These are phyloP conservation scores for Aphelocoma californica DNA, from an alignment of 2,797 vertebrate genomes.

Conservation along the genomic window DNA sequence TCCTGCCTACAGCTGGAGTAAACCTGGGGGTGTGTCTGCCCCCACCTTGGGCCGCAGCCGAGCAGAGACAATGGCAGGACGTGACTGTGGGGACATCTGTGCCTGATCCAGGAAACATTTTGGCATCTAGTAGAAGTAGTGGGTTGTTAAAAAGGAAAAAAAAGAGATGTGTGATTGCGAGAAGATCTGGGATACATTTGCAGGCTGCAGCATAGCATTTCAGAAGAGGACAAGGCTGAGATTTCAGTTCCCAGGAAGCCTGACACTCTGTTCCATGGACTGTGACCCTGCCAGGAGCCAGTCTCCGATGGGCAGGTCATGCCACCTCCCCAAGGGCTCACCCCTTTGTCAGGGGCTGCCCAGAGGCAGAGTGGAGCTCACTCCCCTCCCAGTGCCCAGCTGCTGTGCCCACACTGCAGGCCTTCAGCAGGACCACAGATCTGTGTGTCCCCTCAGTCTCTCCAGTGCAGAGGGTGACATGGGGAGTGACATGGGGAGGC, in stretches of 20 bases:
- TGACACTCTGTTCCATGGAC: background rate
- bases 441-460: background rate
- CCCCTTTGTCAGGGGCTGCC: background rate
- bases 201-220: background rate
- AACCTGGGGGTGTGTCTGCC: background rate
- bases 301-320: fast-evolving
- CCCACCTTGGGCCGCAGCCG: background rate
- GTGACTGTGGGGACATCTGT: constrained; percentile 12
- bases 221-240: background rate
- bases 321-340: background rate
- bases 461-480: background rate
- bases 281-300: fast-evolving
- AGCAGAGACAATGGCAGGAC: constrained; percentile 36
- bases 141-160: background rate
- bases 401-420: background rate
- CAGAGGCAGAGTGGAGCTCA: fast-evolving
- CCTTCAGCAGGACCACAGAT: background rate
- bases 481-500: fast-evolving
- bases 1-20: background rate
- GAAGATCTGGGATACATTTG: background rate
- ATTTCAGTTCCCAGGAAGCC: background rate
- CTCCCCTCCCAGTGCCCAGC: fast-evolving
- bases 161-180: fast-evolving
- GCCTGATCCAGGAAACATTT: constrained; percentile 8
- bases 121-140: background rate